Evolutionary conservation across 2,888 invertebrate species (phyloP), one percentile per base, ranked within the genome.

Genomic region (Cataglyphis altisquamis): DNA sequence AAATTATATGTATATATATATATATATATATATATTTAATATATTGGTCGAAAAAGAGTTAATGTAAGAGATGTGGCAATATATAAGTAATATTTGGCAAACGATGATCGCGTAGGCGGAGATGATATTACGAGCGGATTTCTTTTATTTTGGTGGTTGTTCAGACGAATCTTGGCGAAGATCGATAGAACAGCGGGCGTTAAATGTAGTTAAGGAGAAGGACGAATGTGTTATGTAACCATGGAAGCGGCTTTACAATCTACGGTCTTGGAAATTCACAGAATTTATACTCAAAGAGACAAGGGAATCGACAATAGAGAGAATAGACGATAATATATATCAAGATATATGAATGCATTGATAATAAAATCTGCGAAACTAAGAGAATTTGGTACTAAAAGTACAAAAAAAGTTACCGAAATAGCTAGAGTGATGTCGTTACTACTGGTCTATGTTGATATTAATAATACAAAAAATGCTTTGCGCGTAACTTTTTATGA

Each of bases 401-500:
- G 21, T 39, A 72, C 9, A 55, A 10, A 32, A 74, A 3, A 32
- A 32, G n/a, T 52, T 5, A n/a, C 15, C 2, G 21, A 73, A 45
- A 45, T 60, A n/a, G 0, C 6, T 25, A n/a, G 21, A 75, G 4
- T 67, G n/a, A 5, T 15, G 15, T 18, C 52, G 3, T 18, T 18
- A 18, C 3, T 52, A 66, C 18, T n/a, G 48, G 18, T 29, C n/a
- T 9, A 25, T n/a, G 48, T 6, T 0, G 3, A 18, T 67, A 1
- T 55, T 66, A 41, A 77, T 29, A 3, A 29, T 5, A 39, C 15
- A 1, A 67, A n/a, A 29, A 25, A 25, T 15, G 4, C 1, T 39
- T 29, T 4, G n/a, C 32, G 15, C 4, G 8, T 60, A 66, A 57
- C 12, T 52, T 77, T 77, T 68, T 74, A 82, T 80, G 80, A 83